Evolutionary conservation across 2,113 vertebrate genomes (phyloP).

Genomic region (Oncorhynchus masou): DNA sequence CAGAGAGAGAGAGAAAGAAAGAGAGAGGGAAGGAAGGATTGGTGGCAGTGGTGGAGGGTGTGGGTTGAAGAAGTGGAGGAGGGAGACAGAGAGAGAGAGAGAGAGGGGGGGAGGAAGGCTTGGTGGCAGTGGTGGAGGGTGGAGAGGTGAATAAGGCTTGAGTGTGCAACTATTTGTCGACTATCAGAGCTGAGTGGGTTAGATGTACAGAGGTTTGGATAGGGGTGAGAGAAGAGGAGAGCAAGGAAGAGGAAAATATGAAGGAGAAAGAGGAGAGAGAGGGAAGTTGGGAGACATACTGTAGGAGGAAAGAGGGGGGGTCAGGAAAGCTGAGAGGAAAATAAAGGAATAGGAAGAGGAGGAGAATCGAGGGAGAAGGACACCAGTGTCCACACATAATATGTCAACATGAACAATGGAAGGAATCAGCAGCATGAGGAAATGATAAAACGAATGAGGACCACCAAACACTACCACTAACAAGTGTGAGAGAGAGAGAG

Average conservation of each 20-base stretch:
- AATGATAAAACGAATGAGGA: slow-evolving; percentile 50
- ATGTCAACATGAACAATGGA: slow-evolving; percentile 62
- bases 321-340: slow-evolving; percentile 2
- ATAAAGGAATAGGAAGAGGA: not conserved
- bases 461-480: slow-evolving; percentile 34
- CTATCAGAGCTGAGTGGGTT: slow-evolving; percentile 78
- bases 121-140: slow-evolving; percentile 47
- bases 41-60: too few relatives aligned
- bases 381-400: slow-evolving; percentile 22
- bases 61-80: too few relatives aligned
- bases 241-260: not conserved
- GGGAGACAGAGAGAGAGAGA: too few relatives aligned
- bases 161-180: slow-evolving; percentile 84
- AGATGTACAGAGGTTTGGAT: slow-evolving; percentile 25
- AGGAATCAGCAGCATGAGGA: slow-evolving; percentile 47
- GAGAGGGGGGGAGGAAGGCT: too few relatives aligned
- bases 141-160: slow-evolving; percentile 32
- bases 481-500: slow-evolving; percentile 18
- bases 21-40: too few relatives aligned
- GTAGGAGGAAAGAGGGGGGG: not conserved
- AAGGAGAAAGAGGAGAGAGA: not conserved
- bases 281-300: not conserved
- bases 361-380: slow-evolving; percentile 6
- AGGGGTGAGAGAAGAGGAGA: not conserved
- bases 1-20: too few relatives aligned